Evolutionary conservation across 2,113 vertebrate genomes (phyloP).

Genomic region (Oenanthe oenanthe): DNA sequence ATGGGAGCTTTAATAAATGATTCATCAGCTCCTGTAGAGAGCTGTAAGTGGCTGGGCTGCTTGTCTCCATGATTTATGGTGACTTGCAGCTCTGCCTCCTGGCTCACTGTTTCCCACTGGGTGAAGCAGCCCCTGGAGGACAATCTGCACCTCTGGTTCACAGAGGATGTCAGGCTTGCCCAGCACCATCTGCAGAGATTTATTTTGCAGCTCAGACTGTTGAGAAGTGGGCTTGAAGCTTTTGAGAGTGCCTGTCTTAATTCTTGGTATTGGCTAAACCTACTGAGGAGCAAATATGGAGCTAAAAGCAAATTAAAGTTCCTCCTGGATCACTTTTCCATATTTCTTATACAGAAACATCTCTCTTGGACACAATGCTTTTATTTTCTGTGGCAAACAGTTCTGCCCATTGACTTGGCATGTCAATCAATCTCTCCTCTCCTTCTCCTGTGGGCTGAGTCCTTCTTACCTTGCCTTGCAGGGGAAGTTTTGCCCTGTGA

Average conservation of each 20-base stretch:
- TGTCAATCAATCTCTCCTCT: neutral
- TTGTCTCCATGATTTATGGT: slow-evolving; percentile 7
- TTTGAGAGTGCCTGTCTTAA: neutral
- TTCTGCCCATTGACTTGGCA: neutral
- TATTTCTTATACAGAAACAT: neutral
- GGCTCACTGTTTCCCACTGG: neutral
- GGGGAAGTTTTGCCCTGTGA: neutral
- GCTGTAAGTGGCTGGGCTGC: neutral
- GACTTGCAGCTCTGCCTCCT: neutral
- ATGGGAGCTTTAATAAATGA: slow-evolving; percentile 52
- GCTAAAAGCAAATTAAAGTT: neutral
- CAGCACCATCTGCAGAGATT: slow-evolving; percentile 28
- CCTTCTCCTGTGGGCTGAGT: neutral
- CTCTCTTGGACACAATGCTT: neutral
- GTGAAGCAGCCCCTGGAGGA: slow-evolving; percentile 41
- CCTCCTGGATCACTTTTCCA: neutral
- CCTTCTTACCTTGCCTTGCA: neutral
- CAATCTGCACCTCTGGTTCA: neutral
- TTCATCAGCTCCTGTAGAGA: slow-evolving; percentile 27
- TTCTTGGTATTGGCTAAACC: neutral
- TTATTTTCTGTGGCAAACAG: neutral
- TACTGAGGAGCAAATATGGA: neutral
- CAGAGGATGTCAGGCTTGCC: neutral
- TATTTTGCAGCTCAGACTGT: neutral
- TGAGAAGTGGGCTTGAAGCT: neutral